Evolutionary conservation across 2,797 vertebrate species (phyloP).

Genomic region (Esox masquinongy): DNA sequence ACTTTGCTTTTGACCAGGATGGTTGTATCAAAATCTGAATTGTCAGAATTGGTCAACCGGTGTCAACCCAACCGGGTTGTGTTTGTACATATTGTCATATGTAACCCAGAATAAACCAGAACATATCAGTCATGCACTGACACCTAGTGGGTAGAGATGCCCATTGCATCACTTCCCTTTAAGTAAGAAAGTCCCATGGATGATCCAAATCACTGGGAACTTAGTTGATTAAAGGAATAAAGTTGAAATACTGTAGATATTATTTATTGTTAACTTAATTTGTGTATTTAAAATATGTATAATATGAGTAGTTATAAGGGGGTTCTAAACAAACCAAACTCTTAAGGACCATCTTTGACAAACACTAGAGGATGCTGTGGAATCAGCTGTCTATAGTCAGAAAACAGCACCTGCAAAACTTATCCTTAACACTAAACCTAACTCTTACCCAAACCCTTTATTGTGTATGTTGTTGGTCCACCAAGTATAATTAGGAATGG

Average conservation of each 20-base stretch:
- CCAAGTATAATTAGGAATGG: background rate
- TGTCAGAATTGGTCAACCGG: background rate
- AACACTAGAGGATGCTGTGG: slow-evolving; percentile 55
- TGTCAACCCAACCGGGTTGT: background rate
- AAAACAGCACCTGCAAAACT: background rate
- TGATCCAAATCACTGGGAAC: background rate
- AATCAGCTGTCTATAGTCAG: slow-evolving; percentile 4
- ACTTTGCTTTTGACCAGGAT: background rate
- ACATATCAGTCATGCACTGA: slow-evolving; percentile 29
- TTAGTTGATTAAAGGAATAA: background rate
- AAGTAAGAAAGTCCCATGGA: background rate
- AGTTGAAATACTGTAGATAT: background rate
- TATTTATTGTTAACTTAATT: background rate
- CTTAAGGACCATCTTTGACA: background rate
- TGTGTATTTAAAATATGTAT: background rate
- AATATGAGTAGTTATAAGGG: background rate
- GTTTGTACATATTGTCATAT: background rate
- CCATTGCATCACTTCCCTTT: slow-evolving; percentile 8
- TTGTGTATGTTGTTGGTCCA: background rate
- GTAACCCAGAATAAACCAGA: background rate
- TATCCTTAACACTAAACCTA: too few species aligned
- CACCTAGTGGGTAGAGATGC: slow-evolving; percentile 40
- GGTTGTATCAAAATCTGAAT: background rate
- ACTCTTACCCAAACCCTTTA: background rate
- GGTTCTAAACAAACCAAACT: background rate